Base-by-base conservation (phyloP, 2,797 vertebrate species). In the Amazona ochrocephala region DNA sequence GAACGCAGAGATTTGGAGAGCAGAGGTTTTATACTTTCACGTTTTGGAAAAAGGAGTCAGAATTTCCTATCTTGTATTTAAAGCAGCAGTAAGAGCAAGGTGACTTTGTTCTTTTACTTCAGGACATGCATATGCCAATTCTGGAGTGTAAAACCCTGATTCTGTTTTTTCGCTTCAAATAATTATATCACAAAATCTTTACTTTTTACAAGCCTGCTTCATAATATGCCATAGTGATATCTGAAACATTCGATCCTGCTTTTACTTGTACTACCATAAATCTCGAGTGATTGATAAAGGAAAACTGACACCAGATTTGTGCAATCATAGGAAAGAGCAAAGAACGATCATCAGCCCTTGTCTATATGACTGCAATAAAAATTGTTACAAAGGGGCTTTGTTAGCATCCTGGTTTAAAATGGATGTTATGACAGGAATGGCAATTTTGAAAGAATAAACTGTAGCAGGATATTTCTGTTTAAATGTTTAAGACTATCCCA, bases 21-120 rank as follows among this genome's bases (percentile, higher is more conserved):
- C 53, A 83, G 75, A 68, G 80, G 3, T 68, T 37, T 45, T 54
- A 37, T 5, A 62, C 9, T 51, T 84, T 7, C 83, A 70, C 34
- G 9, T 45, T 81, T 92, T 82, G 34, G 3, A 53, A 84, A 67
- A 84, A 73, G 27, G 5, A 64, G 4, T 51, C 80, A 37, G 16
- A 45, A 50, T 72, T 88, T 83, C 21, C 32, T 64, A 67, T 83
- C 26, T 87, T 85, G 72, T 72, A 85, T 93, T 94, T 86, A 78
- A 94, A 88, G 62, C 39, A 53, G 11, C 18, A 82, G 22, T 58
- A 85, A 91, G 21, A 83, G 26, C 24, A 80, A 72, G 62, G 41
- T 88, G 47, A 66, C 39, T 84, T 91, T 76, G 41, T 79, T 93
- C 34, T 62, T 76, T 84, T 58, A 37, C n/a, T 51, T 44, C 47